Base-by-base conservation (phyloP, 1,140 invertebrate species). In the Platorchestia sp. region DNA sequence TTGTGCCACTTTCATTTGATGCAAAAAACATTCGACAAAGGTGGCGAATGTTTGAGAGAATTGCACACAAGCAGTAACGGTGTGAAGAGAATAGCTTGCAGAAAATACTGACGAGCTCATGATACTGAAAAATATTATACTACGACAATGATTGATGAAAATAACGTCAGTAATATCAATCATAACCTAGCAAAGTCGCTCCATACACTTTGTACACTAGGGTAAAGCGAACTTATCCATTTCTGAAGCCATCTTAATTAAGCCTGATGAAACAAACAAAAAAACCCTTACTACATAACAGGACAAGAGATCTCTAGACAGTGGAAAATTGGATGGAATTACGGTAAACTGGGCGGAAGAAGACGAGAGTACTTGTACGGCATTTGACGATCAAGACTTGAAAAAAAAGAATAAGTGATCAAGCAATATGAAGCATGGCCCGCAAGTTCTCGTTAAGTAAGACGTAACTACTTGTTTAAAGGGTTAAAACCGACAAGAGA, bases 281-380 rank as follows among this genome's bases (percentile, higher is more conserved):
- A 75, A 10, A 3, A 75, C 14, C 59, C 7, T 36, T 36, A 36
- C 59, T 75, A 75, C 27, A 75, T 22, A 14, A 75, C 59, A 75
- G 59, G 36, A 75, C 1, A 75, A 36, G 59, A 75, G 59, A 75
- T 75, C 59, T 75, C 14, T 36, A 75, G 59, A 27, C 59, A 75
- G 59, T 75, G 14, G 36, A 75, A 75, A 75, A 75, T n/a, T 75
- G 59, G 59, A 75, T 75, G 59, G 59, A 75, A 75, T 75, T 75
- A 27, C 36, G 59, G 47, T 75, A 75, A 75, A 27, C 3, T 75
- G 59, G 59, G 59, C 59, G 96, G 36, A 97, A 42, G 22, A 96
- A 95, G 95, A 96, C 96, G 89, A 91, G 95, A 95, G 96, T 44
- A 43, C 45, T 42, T 42, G 45, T 36, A n/a, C 42, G 1, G 36